Evolutionary conservation across 2,797 vertebrate genomes (phyloP), one percentile per base, ranked within the genome.

Genomic region (Apodemus agrarius): DNA sequence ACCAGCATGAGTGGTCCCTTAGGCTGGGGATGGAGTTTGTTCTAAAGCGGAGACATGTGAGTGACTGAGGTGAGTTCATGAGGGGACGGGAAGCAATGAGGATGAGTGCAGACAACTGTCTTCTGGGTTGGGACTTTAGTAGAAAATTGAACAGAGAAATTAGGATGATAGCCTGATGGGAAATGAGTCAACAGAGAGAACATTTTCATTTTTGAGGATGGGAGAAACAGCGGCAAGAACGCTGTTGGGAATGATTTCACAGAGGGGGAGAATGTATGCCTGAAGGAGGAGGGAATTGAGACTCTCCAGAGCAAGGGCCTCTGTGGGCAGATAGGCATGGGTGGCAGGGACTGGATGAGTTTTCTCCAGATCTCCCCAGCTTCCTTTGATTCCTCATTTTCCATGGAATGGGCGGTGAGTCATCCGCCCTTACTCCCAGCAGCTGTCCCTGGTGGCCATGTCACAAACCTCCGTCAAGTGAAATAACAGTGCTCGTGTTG

Each of bases 121-220:
- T 29, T 46, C 46, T 26, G 40, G 24, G 82, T n/a, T 72, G 6
- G 46, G 4, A 11, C 69, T 95, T 89, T 96, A 10, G 5, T 90
- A 59, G 57, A 80, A 92, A 90, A 49, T 72, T n/a, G 57, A 78
- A 11, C 59, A 72, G 43, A 96, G 43, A 92, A 92, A 88, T 85
- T 81, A 43, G 57, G 65, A 57, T 91, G 74, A 24, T 52, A 31
- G 13, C 84, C 76, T 90, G 59, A 63, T 37, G n/a, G 72, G 43
- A 94, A 91, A 92, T 7, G n/a, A 40, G 46, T 65, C 57, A 49
- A 74, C 49, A 84, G 85, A 91, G 49, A 78, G 24, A 1, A 29
- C 31, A 17, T 94, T 31, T 95, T 76, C 40, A 75, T 78, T 78
- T 87, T 88, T 63, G 85, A 94, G 85, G 31, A 24, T 52, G 81